A percentile compares a stretch with the other conserved stretches of the same genome.
Evolutionary conservation across 2,113 vertebrate genomes (phyloP).

Genomic region (Pipra filicauda): DNA sequence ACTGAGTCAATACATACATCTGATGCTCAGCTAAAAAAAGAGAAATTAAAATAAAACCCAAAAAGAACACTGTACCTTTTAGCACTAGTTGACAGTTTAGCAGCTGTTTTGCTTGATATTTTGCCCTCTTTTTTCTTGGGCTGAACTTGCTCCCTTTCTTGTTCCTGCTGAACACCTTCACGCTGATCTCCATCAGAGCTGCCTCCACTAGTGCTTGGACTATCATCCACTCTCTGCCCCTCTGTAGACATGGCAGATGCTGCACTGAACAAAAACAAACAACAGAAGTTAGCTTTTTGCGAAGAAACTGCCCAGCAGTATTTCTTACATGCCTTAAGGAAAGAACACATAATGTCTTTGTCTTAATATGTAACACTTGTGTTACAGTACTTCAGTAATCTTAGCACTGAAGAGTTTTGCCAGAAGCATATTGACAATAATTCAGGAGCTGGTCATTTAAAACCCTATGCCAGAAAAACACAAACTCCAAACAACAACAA

Average conservation of each 20-base stretch:
- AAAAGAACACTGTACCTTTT: constrained; percentile 82
- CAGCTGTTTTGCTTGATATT: constrained; percentile 98
- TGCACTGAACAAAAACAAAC: constrained; percentile 43
- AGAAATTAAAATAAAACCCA: not conserved
- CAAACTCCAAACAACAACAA: not conserved
- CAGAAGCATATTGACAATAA: not conserved
- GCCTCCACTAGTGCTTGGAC: constrained; percentile 96
- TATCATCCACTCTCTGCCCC: constrained; percentile 96
- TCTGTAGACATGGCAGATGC: constrained; percentile 95
- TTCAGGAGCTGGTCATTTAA: not conserved
- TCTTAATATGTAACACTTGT: not conserved
- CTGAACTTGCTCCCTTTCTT: constrained; percentile 93
- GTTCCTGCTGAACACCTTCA: constrained; percentile 88
- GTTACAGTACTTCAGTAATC: not conserved
- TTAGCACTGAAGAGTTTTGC: not conserved
- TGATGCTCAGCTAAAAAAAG: not conserved
- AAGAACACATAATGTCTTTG: not conserved
- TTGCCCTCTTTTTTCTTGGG: constrained; percentile 99
- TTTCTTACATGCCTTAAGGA: not conserved
- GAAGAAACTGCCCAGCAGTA: not conserved
- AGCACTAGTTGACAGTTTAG: constrained; percentile 98
- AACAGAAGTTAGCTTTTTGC: not conserved
- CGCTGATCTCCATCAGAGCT: constrained; percentile 97
- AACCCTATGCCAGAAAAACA: not conserved
- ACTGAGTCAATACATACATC: not conserved